Percentiles rank a stretch among this genome's conserved stretches.
Conservation (phyloP, 2,113 vertebrate species). For the Polypterus bichir region DNA sequence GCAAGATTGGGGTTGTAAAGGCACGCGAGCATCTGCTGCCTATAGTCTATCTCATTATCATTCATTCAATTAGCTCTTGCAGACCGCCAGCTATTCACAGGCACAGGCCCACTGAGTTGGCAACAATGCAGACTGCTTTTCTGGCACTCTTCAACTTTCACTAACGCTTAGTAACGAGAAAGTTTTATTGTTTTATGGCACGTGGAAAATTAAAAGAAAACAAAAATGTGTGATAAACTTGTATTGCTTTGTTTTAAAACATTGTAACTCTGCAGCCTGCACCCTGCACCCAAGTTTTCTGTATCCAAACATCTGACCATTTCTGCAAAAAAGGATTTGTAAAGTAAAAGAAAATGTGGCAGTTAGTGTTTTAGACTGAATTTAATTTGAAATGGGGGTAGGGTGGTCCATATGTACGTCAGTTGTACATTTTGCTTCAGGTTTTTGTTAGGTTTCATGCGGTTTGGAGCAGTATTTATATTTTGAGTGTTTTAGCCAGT, state of each 20-base stretch:
- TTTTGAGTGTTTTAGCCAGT: too few species aligned
- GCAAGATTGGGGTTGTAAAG: slow-evolving; percentile 77
- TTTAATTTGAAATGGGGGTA: too few species aligned
- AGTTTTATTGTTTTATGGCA: slow-evolving; percentile 23
- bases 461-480: too few species aligned
- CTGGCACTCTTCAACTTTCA: slow-evolving; percentile 12
- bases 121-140: slow-evolving; percentile 33
- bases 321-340: too few species aligned
- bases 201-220: slow-evolving; percentile 10
- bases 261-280: slow-evolving; percentile 22
- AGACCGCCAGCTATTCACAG: slow-evolving; percentile 34
- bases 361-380: too few species aligned
- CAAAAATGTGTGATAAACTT: slow-evolving; percentile 8
- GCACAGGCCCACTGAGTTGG: slow-evolving; percentile 9
- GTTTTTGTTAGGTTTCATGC: too few species aligned
- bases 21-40: slow-evolving; percentile 89
- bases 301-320: slow-evolving; percentile 12
- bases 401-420: too few species aligned
- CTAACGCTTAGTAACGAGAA: slow-evolving; percentile 15
- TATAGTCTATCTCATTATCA: slow-evolving; percentile 69
- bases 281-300: slow-evolving; percentile 33
- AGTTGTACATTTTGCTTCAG: too few species aligned
- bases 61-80: slow-evolving; percentile 72
- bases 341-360: too few species aligned
- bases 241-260: slow-evolving; percentile 2